A percentile compares a stretch with the other conserved stretches of the same genome.
These are phyloP conservation scores for Psococerastis gibbosa DNA, from an alignment of 2,888 invertebrate species.

Conservation along the genomic window DNA sequence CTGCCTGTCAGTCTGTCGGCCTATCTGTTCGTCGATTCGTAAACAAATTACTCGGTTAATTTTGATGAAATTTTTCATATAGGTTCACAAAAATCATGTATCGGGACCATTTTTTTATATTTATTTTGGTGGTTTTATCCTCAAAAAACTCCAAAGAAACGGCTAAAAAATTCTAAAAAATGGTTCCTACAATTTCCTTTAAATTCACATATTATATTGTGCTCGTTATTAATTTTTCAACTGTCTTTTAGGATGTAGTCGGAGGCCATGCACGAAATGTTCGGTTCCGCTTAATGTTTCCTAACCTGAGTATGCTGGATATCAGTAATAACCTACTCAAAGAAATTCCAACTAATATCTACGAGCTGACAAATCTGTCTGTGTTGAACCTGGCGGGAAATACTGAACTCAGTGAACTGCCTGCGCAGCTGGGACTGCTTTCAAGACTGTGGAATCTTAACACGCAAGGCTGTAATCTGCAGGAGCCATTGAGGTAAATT, in stretches of 20 bases:
- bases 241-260: conserved; percentile 17
- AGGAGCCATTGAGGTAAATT: conserved; percentile 54
- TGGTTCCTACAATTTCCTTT: no score
- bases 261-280: conserved; percentile 30
- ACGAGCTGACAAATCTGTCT: conserved; percentile 72
- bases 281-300: conserved; percentile 63
- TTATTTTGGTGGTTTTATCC: no score
- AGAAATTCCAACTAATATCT: conserved; percentile 63
- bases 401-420: conserved; percentile 65
- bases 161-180: no score
- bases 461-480: conserved; percentile 69
- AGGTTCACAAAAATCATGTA: no score
- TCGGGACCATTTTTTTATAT: no score
- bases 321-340: conserved; percentile 70
- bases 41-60: no score
- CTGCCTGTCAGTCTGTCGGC: no score
- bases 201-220: no score
- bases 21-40: no score
- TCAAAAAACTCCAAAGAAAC: no score
- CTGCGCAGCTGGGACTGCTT: conserved; percentile 86
- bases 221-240: background rate
- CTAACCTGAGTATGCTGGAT: conserved; percentile 86
- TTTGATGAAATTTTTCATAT: no score
- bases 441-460: conserved; percentile 93
- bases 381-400: conserved; percentile 86